Evolutionary conservation across 2,113 vertebrate genomes (phyloP), one percentile per base, ranked within the genome.

Genomic region (Romanogobio albipinnatus): DNA sequence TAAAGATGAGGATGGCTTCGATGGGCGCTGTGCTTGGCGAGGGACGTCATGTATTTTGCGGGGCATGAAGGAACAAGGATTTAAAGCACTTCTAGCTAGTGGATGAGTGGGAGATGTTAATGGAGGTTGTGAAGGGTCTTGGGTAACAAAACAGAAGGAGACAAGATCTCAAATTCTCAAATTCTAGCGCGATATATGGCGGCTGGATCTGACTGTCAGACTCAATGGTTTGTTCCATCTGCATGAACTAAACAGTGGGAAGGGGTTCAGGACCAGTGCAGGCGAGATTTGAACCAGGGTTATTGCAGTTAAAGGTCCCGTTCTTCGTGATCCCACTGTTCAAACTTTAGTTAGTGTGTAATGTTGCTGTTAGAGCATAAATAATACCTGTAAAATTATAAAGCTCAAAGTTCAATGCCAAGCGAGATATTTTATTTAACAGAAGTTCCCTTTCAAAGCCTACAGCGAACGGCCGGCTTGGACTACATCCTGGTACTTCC

Each of bases 121-220:
- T 89, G 87, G 84, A 85, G 81, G 47, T 78, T 82, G 80, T 85
- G 88, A 88, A 88, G 73, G 86, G 85, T 79, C 88, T 89, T 84
- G 77, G 43, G 76, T 89, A 89, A 88, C 78, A 83, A 90, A 76
- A 83, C 81, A 74, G 83, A 80, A 78, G 74, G 13, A 73, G 29
- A 81, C 47, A 75, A 75, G 61, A 58, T n/a, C n/a, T n/a, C n/a
- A n/a, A n/a, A n/a, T n/a, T 82, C 73, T 81, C 3, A 43, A 75
- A 83, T 47, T 74, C 68, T 62, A 45, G 53, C 43, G 14, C 22
- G 53, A 62, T 45, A 47, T 53, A 62, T 75, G 43, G 33, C 5
- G 13, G 75, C 75, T 56, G 49, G 49, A 76, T 10, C 26, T 9
- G 26, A 45, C 39, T 73, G 3, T 15, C 9, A 43, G 15, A 74